Percentiles rank a stretch among this genome's conserved stretches.
Evolutionary conservation across 1,140 invertebrate species (phyloP).

Genomic region (Leptinotarsa texana): DNA sequence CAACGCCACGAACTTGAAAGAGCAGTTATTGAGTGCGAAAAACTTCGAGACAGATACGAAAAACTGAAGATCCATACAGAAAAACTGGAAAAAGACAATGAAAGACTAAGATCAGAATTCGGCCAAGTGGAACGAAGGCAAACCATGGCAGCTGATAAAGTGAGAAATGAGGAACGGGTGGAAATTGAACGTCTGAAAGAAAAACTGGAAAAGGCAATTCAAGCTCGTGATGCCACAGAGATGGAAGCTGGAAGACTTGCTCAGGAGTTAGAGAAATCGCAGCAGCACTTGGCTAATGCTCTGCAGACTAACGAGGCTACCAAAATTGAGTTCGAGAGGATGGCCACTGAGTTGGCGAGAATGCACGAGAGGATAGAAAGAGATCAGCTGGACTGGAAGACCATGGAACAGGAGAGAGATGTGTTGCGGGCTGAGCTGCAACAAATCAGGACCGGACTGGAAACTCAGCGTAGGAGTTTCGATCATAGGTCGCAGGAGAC

Average conservation of each 20-base stretch:
- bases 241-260: slow-evolving; percentile 81
- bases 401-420: slow-evolving; percentile 72
- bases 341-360: slow-evolving; percentile 76
- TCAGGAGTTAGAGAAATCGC: slow-evolving; percentile 85
- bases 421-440: slow-evolving; percentile 70
- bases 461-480: slow-evolving; percentile 66
- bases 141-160: slow-evolving; percentile 65
- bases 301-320: slow-evolving; percentile 78
- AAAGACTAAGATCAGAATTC: slow-evolving; percentile 70
- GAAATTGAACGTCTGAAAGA: slow-evolving; percentile 84
- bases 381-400: slow-evolving; percentile 67
- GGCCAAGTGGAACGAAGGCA: slow-evolving; percentile 69
- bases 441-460: slow-evolving; percentile 66
- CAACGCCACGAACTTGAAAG: slow-evolving; percentile 76
- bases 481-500: slow-evolving; percentile 68
- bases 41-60: slow-evolving; percentile 80
- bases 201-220: slow-evolving; percentile 81
- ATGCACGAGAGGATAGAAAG: slow-evolving; percentile 77
- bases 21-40: slow-evolving; percentile 82
- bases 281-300: slow-evolving; percentile 77
- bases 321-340: slow-evolving; percentile 80
- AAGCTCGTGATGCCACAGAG: slow-evolving; percentile 78
- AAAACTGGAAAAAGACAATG: slow-evolving; percentile 74
- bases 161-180: slow-evolving; percentile 63
- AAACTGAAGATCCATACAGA: slow-evolving; percentile 74